Conservation (phyloP, 2,113 vertebrate genomes). For the Butorides virescens region DNA sequence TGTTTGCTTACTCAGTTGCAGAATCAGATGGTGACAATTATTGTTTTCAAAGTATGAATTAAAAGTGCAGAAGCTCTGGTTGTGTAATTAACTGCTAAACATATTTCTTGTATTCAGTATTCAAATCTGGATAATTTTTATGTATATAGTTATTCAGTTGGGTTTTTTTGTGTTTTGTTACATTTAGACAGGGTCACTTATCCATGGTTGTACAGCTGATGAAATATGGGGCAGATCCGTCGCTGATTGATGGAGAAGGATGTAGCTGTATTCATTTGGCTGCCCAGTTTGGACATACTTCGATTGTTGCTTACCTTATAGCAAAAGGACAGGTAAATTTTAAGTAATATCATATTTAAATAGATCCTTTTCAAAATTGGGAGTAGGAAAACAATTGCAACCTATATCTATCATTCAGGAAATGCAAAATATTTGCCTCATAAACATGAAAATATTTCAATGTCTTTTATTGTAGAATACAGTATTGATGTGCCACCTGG, state of each 20-base stretch:
- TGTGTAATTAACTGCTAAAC: neutral
- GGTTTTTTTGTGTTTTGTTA: constrained; percentile 48
- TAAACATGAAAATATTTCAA: neutral
- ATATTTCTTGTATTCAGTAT: neutral
- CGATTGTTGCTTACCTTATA: constrained; percentile 98
- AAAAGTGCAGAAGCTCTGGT: neutral
- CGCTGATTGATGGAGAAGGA: constrained; percentile 96
- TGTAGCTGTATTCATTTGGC: constrained; percentile 98
- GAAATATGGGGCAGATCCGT: constrained; percentile 96
- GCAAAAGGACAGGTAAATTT: constrained; percentile 95
- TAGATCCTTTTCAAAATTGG: neutral
- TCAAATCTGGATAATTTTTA: neutral
- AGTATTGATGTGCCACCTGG: neutral
- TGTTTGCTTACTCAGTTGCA: neutral
- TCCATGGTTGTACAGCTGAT: constrained; percentile 99
- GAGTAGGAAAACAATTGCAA: neutral
- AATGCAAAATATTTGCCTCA: neutral
- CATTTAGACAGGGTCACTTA: constrained; percentile 93
- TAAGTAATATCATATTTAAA: neutral
- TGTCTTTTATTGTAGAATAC: neutral
- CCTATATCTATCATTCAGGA: neutral
- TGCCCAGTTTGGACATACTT: constrained; percentile 98
- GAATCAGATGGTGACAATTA: neutral
- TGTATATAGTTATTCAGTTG: neutral
- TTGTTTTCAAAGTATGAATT: neutral